These are phyloP conservation scores for Virgularia gustaviana DNA, from an alignment of 92 coral and sea anemone species.

Conservation along the genomic window DNA sequence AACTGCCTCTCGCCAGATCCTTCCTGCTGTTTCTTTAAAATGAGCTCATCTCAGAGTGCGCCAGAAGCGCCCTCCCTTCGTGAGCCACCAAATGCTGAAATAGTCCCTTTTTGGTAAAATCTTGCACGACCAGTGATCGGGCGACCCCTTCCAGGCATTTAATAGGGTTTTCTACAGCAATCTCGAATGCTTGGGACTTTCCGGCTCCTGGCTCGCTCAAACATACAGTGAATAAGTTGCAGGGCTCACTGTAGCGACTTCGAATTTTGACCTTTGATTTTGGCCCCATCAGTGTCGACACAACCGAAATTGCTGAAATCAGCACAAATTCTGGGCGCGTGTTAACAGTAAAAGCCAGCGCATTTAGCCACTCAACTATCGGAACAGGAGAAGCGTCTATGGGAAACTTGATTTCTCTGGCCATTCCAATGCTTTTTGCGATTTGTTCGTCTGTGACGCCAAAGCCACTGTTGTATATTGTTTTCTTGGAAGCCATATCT, in stretches of 20 bases:
- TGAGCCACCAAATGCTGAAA: too few species aligned
- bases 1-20: too few species aligned
- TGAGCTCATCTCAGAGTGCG: too few species aligned
- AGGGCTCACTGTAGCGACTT: constrained; percentile 3
- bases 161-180: too few species aligned
- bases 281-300: constrained; percentile 19
- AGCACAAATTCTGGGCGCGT: constrained; percentile 1
- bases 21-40: too few species aligned
- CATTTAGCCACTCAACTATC: neutral
- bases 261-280: neutral
- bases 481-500: neutral
- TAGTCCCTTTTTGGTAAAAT: too few species aligned
- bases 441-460: neutral
- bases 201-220: constrained; percentile 26
- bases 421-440: neutral
- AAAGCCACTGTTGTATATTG: neutral
- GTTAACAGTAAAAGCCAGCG: neutral
- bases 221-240: constrained; percentile 17
- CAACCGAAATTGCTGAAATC: constrained; percentile 2
- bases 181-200: too few species aligned
- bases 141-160: too few species aligned
- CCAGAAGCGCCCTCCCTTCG: too few species aligned
- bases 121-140: too few species aligned
- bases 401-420: neutral
- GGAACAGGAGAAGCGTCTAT: neutral